Base-by-base conservation (phyloP, 1,140 invertebrate species). In the Diabrotica undecimpunctata region DNA sequence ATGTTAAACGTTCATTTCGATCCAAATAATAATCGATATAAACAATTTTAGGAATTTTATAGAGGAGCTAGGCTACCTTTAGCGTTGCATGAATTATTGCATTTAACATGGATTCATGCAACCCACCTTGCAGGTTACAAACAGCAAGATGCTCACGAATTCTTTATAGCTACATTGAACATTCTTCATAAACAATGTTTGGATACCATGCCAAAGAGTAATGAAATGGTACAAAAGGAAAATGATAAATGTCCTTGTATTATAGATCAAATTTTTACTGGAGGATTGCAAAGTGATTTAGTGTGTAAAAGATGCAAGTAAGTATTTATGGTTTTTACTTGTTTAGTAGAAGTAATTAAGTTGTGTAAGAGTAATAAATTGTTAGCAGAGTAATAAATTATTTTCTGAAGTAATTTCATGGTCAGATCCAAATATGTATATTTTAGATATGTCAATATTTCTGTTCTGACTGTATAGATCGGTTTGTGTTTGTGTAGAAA, bases 101-200 rank as follows among this genome's bases (percentile, higher is more conserved):
- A 97, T 81, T 83, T 98, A 72, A 95, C 98, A 70, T 99, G 97
- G 96, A 97, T 93, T 5, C 94, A 98, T 80, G 96, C 95, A 37
- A 87, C 90, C 64, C 94, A 98, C 79, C 85, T 99, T 68, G 95
- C 96, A 38, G 95, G 96, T 46, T 96, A 98, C 79, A 93, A 97
- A 77, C 96, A 99, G 78, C 96, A 99, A 80, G 97, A 99, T 81
- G 96, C 97, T 61, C 97, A 99, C 77, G 97, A 99, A 83, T 98
- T 98, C 81, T 97, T 99, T 73, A 97, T 98, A 58, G 94, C 95
- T 12, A 93, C 93, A 3, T 82, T 99, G 25, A 92, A 98, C 78
- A 90, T 97, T 6, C 79, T 99, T 35, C 96, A 99, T 80, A 83
- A 89, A 77, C 94, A 93, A 74, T 89, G 86, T 75, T 68, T 66